A percentile compares a stretch with the other conserved stretches of the same genome.
Evolutionary conservation across 1,140 invertebrate genomes (phyloP).

Genomic region (Bombus pascuorum): DNA sequence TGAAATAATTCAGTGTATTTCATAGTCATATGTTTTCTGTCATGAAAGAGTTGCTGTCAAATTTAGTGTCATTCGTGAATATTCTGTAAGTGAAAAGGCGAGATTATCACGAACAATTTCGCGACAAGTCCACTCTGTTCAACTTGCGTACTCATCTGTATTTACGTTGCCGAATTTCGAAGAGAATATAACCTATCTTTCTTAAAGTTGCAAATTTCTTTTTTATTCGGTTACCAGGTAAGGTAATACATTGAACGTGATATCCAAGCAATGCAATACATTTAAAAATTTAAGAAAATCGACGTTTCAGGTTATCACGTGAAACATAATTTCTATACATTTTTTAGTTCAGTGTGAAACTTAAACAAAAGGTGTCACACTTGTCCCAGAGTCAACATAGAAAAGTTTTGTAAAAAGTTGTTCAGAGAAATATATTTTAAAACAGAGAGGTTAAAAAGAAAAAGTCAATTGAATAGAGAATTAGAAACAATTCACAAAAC

Average conservation of each 20-base stretch:
- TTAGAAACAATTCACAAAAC: not conserved
- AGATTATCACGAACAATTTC: not conserved
- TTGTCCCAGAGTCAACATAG: not conserved
- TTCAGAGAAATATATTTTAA: not conserved
- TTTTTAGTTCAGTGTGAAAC: not conserved
- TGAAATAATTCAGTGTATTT: constrained; percentile 36
- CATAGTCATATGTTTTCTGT: constrained; percentile 63
- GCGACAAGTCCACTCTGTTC: not conserved
- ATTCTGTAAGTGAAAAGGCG: not conserved
- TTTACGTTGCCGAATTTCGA: not conserved
- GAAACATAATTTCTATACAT: not conserved
- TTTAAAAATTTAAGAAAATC: not conserved
- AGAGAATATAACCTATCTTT: not conserved
- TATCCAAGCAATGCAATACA: not conserved
- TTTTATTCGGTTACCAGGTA: not conserved
- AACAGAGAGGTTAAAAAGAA: not conserved
- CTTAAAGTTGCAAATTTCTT: not conserved
- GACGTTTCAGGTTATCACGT: too few relatives aligned
- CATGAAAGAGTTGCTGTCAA: constrained; percentile 52
- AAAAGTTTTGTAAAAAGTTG: not conserved
- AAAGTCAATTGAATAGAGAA: constrained; percentile 41
- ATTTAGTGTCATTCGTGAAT: constrained; percentile 45
- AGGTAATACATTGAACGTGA: not conserved
- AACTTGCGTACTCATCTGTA: not conserved
- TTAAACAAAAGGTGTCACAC: not conserved